Percentiles rank a stretch among this genome's conserved stretches.
These are phyloP conservation scores for Napeogenes inachia DNA, from an alignment of 2,888 invertebrate species.

Conservation along the genomic window DNA sequence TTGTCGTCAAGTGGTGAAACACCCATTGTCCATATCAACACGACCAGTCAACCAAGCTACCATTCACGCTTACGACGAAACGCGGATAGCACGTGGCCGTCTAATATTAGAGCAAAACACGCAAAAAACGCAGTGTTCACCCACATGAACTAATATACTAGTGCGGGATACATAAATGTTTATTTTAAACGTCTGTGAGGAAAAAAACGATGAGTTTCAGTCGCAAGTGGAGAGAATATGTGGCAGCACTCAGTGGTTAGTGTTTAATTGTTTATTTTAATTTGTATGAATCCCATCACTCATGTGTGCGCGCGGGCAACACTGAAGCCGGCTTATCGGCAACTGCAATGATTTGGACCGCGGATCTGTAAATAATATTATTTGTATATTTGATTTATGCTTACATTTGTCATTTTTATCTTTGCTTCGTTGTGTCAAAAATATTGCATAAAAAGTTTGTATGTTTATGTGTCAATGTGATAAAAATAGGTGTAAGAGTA, in stretches of 20 bases:
- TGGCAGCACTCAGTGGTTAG: conserved; percentile 71
- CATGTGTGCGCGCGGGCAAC: conserved; percentile 31
- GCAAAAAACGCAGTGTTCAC: conserved; percentile 38
- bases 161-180: conserved; percentile 62
- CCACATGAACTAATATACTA: conserved; percentile 44
- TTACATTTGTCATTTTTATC: conserved; percentile 1
- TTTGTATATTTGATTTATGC: conserved; percentile 1
- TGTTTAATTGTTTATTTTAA: conserved; percentile 43
- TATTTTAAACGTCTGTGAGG: conserved; percentile 52
- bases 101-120: conserved; percentile 58
- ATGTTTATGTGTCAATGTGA: background rate
- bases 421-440: background rate
- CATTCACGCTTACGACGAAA: conserved; percentile 64
- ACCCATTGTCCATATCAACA: conserved; percentile 43
- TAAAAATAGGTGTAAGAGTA: background rate
- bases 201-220: conserved; percentile 60
- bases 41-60: conserved; percentile 36
- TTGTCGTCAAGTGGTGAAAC: conserved; percentile 19
- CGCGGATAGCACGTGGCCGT: conserved; percentile 65
- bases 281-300: conserved; percentile 23
- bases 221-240: conserved; percentile 72
- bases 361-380: background rate
- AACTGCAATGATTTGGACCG: background rate
- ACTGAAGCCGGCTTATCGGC: conserved; percentile 22
- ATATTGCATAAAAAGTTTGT: background rate